Base-by-base conservation (phyloP, 1,140 invertebrate genomes). In the Eupristina koningsbergeri region DNA sequence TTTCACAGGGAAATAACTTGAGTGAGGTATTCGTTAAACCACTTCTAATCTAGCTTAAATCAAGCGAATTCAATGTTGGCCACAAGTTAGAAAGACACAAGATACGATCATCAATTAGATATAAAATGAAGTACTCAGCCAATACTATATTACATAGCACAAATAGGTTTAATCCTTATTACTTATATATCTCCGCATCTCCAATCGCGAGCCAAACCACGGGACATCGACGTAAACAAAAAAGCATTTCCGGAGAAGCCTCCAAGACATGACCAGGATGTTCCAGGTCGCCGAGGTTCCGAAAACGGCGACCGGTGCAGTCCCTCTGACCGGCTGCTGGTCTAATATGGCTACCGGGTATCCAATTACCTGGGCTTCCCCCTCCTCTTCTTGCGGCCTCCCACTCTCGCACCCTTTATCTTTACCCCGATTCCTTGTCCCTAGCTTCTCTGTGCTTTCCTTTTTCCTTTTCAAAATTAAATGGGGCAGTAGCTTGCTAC, bases 301-400 rank as follows among this genome's bases (percentile, higher is more conserved):
- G 73, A 53, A 47, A 53, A n/a, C 36, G 41, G 41, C 3, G 41
- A 36, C 45, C 73, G 29, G 45, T 29, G 45, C 1, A 41, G 64
- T 5, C 36, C 22, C 39, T 45, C 41, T 76, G n/a, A 22, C 15
- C 75, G 6, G 76, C 76, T 45, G 76, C 76, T 45, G 90, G 89
- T 92, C 91, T 91, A 91, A 92, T 91, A 92, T 91, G 89, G 91
- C 90, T 88, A 88, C 88, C 86, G 88, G 89, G 90, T 91, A 86
- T 92, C 91, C 91, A 90, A 91, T 92, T 92, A 91, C 91, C 87
- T 89, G 89, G 86, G 84, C 85, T 86, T 80, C 87, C 84, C 86
- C 64, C 75, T 13, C 64, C 45, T 50, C 36, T 31, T 61, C 50
- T 1, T 7, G 61, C 22, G 41, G 41, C 29, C 34, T 26, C 1